Evolutionary conservation across 2,797 vertebrate species (phyloP).

Genomic region (Scolopax rusticola): DNA sequence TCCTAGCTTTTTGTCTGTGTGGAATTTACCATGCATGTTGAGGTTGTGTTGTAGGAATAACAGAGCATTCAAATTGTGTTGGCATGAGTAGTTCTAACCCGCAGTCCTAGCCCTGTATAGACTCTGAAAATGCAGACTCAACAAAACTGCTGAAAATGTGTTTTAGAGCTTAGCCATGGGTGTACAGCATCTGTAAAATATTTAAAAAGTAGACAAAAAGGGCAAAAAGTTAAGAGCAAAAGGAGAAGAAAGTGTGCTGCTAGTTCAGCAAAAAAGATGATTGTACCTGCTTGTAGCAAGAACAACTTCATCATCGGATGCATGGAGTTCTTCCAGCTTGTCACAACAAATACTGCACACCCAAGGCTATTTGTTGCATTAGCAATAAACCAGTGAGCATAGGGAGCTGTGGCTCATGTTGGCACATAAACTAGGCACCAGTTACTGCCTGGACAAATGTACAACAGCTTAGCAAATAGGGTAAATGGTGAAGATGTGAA

Average conservation of each 20-base stretch:
- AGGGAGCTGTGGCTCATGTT: background rate
- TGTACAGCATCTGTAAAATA: background rate
- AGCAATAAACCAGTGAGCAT: background rate
- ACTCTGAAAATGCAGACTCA: background rate
- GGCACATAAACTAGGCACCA: background rate
- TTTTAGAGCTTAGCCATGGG: background rate
- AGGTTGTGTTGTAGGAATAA: background rate
- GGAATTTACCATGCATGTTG: background rate
- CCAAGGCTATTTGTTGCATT: slow-evolving; percentile 46
- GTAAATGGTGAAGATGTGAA: background rate
- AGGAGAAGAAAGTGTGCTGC: background rate
- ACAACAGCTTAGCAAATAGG: background rate
- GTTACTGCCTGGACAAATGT: background rate
- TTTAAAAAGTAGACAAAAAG: background rate
- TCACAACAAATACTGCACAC: slow-evolving; percentile 27
- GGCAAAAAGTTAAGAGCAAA: background rate
- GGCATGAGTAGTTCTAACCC: background rate
- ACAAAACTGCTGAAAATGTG: background rate
- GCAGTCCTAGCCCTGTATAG: accelerated
- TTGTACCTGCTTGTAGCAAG: slow-evolving; percentile 17
- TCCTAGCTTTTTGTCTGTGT: background rate
- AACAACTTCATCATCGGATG: slow-evolving; percentile 1
- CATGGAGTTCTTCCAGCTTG: slow-evolving; percentile 36
- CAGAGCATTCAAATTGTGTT: background rate
- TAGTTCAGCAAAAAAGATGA: slow-evolving; percentile 26